phyloP scores from a whole-genome alignment of 2,113 vertebrate species.

The Rattus rattus region DNA sequence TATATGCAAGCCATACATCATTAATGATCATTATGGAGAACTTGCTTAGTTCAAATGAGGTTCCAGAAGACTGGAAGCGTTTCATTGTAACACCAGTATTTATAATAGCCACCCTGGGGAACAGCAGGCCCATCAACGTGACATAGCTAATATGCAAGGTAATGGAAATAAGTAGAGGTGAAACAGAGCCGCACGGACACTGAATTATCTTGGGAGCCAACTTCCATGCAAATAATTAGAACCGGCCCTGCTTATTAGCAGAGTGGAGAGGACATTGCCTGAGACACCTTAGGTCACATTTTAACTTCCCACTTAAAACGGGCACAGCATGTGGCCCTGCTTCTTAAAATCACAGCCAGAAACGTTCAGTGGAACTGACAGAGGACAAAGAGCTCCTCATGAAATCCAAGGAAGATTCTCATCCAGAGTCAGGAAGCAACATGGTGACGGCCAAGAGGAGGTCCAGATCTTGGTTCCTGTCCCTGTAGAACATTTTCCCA shows the following conservation, averaged over 20 bases:
- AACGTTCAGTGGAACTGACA: not conserved
- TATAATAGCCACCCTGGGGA: conserved; percentile 76
- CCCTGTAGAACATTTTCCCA: not conserved
- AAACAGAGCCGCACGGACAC: conserved; percentile 67
- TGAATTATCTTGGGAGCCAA: conserved; percentile 67
- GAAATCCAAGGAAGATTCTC: not conserved
- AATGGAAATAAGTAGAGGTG: conserved; percentile 79
- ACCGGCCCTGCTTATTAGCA: conserved; percentile 65
- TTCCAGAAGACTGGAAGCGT: conserved; percentile 76
- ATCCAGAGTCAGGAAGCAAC: not conserved
- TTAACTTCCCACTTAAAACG: conserved; percentile 53
- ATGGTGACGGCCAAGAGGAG: not conserved
- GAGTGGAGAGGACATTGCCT: conserved; percentile 68
- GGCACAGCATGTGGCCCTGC: not conserved
- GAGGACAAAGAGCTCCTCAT: not conserved
- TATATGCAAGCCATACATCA: conserved; percentile 78
- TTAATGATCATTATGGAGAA: conserved; percentile 79
- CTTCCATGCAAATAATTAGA: conserved; percentile 72
- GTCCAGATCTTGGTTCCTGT: not conserved
- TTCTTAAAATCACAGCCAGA: conserved; percentile 41
- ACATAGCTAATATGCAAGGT: conserved; percentile 70
- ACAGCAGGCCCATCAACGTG: conserved; percentile 63
- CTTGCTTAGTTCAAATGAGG: conserved; percentile 77
- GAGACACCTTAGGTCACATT: conserved; percentile 77
- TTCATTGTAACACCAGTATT: conserved; percentile 71